These are phyloP conservation scores for Yponomeuta cagnagella DNA, from an alignment of 2,888 invertebrate genomes.

Conservation along the genomic window DNA sequence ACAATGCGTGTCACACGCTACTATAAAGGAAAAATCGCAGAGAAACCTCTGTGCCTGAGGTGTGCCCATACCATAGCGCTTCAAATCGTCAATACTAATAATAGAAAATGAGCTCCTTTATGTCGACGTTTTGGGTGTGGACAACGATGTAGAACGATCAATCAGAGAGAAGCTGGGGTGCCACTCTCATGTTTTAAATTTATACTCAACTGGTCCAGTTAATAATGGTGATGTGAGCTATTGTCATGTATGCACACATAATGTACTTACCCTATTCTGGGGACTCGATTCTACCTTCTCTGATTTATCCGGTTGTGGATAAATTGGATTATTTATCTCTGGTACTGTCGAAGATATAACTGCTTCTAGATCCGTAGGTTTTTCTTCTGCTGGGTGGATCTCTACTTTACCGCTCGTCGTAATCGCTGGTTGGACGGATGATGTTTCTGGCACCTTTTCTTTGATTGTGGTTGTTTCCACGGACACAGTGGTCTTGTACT, in stretches of 20 bases:
- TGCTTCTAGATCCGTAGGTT: constrained; percentile 51
- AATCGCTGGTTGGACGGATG: constrained; percentile 15
- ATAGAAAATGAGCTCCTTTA: too few species aligned
- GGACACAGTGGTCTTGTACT: constrained; percentile 38
- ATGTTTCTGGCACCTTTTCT: constrained; percentile 20
- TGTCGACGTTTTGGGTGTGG: too few species aligned
- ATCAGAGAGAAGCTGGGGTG: too few species aligned
- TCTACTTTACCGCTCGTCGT: constrained; percentile 22
- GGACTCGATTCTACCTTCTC: constrained; percentile 22
- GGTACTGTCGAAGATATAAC: constrained; percentile 52
- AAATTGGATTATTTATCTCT: constrained; percentile 21
- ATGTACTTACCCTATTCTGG: constrained; percentile 30
- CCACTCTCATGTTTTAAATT: too few species aligned
- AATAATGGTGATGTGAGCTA: not conserved
- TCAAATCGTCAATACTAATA: too few species aligned
- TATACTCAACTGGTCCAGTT: too few species aligned
- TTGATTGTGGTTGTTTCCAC: constrained; percentile 18
- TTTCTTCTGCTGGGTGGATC: constrained; percentile 32
- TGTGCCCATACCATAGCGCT: too few species aligned
- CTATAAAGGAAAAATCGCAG: too few species aligned
- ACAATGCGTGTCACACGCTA: too few species aligned
- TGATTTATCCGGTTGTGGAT: constrained; percentile 4
- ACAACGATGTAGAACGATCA: too few species aligned
- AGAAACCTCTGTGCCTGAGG: too few species aligned
- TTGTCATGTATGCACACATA: not conserved